These are phyloP conservation scores for Frieseomelitta varia DNA, from an alignment of 1,140 invertebrate genomes.

Conservation along the genomic window DNA sequence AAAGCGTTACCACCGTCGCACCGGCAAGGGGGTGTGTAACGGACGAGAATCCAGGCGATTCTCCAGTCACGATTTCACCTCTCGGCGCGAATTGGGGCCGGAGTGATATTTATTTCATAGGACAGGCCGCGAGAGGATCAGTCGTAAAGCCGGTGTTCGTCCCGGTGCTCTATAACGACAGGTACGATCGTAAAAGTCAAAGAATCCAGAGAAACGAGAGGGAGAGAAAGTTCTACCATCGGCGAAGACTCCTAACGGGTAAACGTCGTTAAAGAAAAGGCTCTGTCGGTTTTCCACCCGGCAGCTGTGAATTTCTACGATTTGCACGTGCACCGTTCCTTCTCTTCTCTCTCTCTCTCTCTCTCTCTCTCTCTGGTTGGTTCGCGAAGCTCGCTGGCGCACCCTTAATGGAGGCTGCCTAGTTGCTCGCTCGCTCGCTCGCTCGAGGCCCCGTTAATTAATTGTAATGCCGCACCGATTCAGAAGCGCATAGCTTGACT, in stretches of 20 bases:
- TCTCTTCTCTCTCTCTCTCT: conserved; percentile 7
- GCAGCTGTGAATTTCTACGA: conserved; percentile 16
- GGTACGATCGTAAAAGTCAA: conserved; percentile 13
- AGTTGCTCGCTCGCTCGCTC: conserved; percentile 17
- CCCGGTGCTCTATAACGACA: background rate
- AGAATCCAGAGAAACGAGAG: background rate
- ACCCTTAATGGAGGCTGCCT: conserved; percentile 46
- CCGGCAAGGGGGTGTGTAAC: background rate
- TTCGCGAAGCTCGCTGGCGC: conserved; percentile 6
- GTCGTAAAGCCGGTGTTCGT: conserved; percentile 15
- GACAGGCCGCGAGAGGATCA: background rate
- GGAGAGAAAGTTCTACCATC: background rate
- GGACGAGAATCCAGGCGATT: background rate
- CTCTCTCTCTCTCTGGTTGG: background rate
- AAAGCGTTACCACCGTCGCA: background rate
- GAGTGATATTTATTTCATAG: conserved; percentile 23
- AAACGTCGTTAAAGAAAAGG: conserved; percentile 7
- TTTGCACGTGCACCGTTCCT: background rate
- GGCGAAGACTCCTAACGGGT: background rate
- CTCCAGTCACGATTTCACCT: background rate
- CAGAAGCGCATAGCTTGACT: conserved; percentile 55
- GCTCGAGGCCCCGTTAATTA: conserved; percentile 66
- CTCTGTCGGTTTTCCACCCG: background rate
- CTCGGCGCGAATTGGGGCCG: background rate
- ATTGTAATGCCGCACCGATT: conserved; percentile 72